These are phyloP conservation scores for Drosophila obscura DNA, from an alignment of 1,140 invertebrate genomes.

Conservation along the genomic window DNA sequence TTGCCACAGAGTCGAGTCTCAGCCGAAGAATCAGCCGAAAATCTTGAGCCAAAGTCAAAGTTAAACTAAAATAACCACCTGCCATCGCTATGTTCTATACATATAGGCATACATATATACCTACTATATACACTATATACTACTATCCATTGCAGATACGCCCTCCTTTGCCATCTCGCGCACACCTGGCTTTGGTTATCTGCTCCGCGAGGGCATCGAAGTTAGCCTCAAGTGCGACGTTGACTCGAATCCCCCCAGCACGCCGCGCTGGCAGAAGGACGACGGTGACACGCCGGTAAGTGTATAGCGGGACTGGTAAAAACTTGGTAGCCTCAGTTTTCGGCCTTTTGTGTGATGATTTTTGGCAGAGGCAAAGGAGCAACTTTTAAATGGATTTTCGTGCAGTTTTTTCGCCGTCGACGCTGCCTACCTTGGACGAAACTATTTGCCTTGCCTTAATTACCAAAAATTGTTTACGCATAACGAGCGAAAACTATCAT, in stretches of 20 bases:
- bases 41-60: constrained; percentile 51
- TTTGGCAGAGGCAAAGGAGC: constrained; percentile 53
- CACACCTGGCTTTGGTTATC: constrained; percentile 94
- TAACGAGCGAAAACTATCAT: constrained; percentile 53
- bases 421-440: constrained; percentile 32
- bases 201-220: constrained; percentile 92
- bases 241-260: constrained; percentile 94
- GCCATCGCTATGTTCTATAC: constrained; percentile 20
- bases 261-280: constrained; percentile 92
- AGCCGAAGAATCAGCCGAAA: constrained; percentile 57
- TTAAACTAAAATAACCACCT: constrained; percentile 55
- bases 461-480: constrained; percentile 79
- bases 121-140: constrained; percentile 31
- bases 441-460: constrained; percentile 75
- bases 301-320: constrained; percentile 21
- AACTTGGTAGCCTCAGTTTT: constrained; percentile 7
- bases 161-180: constrained; percentile 95
- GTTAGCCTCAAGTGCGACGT: constrained; percentile 95
- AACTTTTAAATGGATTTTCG: constrained; percentile 81
- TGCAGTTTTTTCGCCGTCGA: constrained; percentile 57
- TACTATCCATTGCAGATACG: constrained; percentile 88
- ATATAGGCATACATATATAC: constrained; percentile 18
- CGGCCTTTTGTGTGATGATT: constrained; percentile 62
- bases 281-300: constrained; percentile 87
- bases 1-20: constrained; percentile 33